Base-by-base conservation (phyloP, 2,113 vertebrate genomes). In the Donacobius atricapilla region DNA sequence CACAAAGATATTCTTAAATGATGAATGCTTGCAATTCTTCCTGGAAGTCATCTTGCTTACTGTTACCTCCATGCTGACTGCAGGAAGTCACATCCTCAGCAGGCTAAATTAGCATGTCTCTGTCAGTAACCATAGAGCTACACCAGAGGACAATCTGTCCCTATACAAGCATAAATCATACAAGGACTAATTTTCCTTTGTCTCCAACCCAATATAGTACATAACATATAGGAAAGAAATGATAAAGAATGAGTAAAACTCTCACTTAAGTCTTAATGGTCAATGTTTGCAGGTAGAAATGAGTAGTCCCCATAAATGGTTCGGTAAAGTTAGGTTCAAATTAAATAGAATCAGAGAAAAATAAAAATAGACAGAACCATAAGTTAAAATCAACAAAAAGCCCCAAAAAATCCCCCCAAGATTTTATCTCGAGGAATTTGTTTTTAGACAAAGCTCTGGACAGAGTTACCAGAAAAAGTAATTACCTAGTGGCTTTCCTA, bases 31-130 rank as follows among this genome's bases (percentile, higher is more conserved):
- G 77, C 48, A 70, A 33, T 77, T 89, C 56, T 88, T 90, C 58
- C 63, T 90, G 56, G 92, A 94, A 96, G 83, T 92, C 70, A 78
- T 93, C 60, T 50, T 93, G 60, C 72, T 83, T 89, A 87, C 47
- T 24, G 57, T 72, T 87, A 69, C 72, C 56, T 89, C 51, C 60
- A 75, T 82, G 50, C 47, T 88, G 79, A 92, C 79, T 94, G 75
- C 85, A 78, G 75, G 72, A 94, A 96, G 88, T 94, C 83, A 73
- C 50, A 83, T 83, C 86, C 42, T 77, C 89, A 89, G 80, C 72
- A 87, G 60, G 60, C 47, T 81, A 89, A 93, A 96, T 60, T 89
- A 86, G 39, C 64, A 91, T 70, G 54, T 83, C 50, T 81, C 80
- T 0, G 3, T 81, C 76, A 60, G 72, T 71, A 83, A 60, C 72